These are phyloP conservation scores for Brachymystax lenok DNA, from an alignment of 2,797 vertebrate genomes.

Conservation along the genomic window DNA sequence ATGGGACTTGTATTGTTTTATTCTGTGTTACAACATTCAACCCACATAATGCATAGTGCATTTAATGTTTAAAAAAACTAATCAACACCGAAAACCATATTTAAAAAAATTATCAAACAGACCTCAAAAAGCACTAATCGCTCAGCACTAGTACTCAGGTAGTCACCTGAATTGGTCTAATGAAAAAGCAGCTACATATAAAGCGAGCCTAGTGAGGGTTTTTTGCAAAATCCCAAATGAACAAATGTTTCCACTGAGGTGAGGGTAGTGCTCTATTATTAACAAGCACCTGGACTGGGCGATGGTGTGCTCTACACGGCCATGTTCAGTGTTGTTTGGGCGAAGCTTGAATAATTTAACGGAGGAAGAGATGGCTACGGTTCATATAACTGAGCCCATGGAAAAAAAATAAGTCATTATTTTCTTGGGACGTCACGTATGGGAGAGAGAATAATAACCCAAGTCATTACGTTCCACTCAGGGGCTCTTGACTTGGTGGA, in stretches of 20 bases:
- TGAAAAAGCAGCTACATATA: neutral
- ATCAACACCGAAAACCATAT: no score
- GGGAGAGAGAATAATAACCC: conserved; percentile 19
- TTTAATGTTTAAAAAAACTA: no score
- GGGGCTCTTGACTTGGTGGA: neutral
- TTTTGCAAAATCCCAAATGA: neutral
- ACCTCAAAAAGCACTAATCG: no score
- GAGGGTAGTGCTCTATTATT: conserved; percentile 43
- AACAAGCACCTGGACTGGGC: conserved; percentile 41
- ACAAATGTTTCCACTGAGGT: conserved; percentile 6
- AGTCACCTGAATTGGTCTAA: conserved; percentile 1
- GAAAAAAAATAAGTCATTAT: conserved; percentile 19
- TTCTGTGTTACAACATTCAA: no score
- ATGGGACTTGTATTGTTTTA: no score
- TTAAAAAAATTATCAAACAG: no score
- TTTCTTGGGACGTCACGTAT: conserved; percentile 10
- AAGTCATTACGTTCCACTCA: conserved; percentile 12
- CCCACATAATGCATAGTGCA: no score
- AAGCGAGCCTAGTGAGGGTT: neutral
- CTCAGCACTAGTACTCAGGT: neutral
- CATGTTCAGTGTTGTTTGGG: conserved; percentile 18
- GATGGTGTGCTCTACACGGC: conserved; percentile 15
- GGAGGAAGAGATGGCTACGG: conserved; percentile 27
- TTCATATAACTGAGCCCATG: conserved; percentile 34
- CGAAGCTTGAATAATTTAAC: conserved; percentile 50